A percentile compares a stretch with the other conserved stretches of the same genome.
Evolutionary conservation across 2,888 invertebrate genomes (phyloP).

Genomic region (Alcis repandata): DNA sequence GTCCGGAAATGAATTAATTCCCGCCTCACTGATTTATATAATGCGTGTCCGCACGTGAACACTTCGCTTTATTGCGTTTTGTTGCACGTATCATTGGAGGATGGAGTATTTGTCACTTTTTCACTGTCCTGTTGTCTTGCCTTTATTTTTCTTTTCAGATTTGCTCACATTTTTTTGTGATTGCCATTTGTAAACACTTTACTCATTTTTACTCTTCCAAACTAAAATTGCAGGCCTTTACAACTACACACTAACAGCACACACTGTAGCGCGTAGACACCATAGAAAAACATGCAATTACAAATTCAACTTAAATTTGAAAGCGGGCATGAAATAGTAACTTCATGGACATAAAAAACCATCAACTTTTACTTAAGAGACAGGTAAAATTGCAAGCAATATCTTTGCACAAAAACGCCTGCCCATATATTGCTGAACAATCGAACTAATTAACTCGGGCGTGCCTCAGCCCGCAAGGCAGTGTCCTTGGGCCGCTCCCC

Average conservation of each 20-base stretch:
- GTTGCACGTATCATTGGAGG: slow-evolving; percentile 45
- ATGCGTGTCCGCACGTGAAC: slow-evolving; percentile 52
- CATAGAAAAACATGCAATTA: too few species aligned
- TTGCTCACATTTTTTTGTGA: not conserved
- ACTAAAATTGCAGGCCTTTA: too few species aligned
- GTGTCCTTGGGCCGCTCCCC: slow-evolving; percentile 50
- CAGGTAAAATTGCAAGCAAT: slow-evolving; percentile 8
- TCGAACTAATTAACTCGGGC: slow-evolving; percentile 42
- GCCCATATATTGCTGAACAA: slow-evolving; percentile 26
- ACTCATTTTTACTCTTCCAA: too few species aligned
- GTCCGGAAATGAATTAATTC: slow-evolving; percentile 73
- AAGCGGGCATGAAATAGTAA: not conserved
- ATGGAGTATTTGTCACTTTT: slow-evolving; percentile 18
- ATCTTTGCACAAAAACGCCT: slow-evolving; percentile 14
- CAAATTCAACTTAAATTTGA: too few species aligned
- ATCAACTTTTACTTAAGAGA: not conserved
- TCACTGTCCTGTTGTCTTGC: not conserved
- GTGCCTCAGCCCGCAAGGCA: slow-evolving; percentile 50
- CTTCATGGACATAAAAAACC: not conserved
- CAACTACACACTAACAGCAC: not conserved
- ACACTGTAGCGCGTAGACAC: too few species aligned
- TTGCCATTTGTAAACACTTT: too few species aligned
- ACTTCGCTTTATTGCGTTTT: slow-evolving; percentile 45
- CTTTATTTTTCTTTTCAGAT: not conserved
- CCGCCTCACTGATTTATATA: slow-evolving; percentile 68